Conservation (phyloP, 2,113 vertebrate species). For the Xenopus borealis region DNA sequence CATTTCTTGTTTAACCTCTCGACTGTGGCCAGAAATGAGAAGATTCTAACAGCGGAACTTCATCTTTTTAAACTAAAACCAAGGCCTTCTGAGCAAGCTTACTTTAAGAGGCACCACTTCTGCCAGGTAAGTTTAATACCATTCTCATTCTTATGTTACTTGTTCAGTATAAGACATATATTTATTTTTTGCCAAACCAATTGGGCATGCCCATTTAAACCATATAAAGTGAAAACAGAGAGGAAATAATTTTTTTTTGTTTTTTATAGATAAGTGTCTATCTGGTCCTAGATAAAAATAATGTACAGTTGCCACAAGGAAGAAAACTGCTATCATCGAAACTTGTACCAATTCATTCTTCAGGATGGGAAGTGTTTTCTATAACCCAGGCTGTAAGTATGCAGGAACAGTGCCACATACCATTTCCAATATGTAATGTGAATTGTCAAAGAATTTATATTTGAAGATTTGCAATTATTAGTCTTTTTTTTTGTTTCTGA, state of each 20-base stretch:
- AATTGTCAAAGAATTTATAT: too few species aligned
- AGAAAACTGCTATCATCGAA: constrained; percentile 75
- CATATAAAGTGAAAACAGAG: too few species aligned
- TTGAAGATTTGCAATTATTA: too few species aligned
- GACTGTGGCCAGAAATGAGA: constrained; percentile 74
- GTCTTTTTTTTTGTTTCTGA: too few species aligned
- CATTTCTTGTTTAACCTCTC: constrained; percentile 79
- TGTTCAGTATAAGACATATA: too few species aligned
- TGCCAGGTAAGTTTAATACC: constrained; percentile 69
- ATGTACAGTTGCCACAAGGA: constrained; percentile 56
- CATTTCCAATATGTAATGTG: too few species aligned
- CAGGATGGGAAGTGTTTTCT: constrained; percentile 85
- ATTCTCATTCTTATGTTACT: too few species aligned
- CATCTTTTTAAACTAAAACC: constrained; percentile 82
- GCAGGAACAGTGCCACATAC: too few species aligned
- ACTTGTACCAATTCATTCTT: constrained; percentile 71
- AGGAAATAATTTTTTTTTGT: background rate
- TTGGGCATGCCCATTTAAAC: too few species aligned
- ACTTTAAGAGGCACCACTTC: constrained; percentile 73
- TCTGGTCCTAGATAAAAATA: constrained; percentile 67
- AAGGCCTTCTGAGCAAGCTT: constrained; percentile 27
- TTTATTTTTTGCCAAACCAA: too few species aligned
- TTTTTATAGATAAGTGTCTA: constrained; percentile 76
- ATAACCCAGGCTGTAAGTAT: constrained; percentile 81
- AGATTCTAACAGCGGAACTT: constrained; percentile 79